A percentile compares a stretch with the other conserved stretches of the same genome.
These are phyloP conservation scores for Ametastegia equiseti DNA, from an alignment of 2,888 invertebrate species.

Conservation along the genomic window DNA sequence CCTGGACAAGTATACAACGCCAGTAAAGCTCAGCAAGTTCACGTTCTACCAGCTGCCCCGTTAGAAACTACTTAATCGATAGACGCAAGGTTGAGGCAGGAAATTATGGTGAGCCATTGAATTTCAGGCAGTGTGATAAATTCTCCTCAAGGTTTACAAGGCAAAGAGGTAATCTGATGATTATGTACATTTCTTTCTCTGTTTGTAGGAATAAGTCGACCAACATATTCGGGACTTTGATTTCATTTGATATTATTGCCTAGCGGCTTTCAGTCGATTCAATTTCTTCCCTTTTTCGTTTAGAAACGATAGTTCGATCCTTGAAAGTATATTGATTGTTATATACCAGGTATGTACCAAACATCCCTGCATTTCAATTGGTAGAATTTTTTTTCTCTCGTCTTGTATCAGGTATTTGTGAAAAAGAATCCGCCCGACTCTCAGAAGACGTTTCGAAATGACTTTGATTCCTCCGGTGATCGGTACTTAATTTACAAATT, in stretches of 20 bases:
- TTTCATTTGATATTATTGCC: neutral
- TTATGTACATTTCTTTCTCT: neutral
- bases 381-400: too few species aligned
- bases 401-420: neutral
- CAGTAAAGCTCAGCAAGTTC: slow-evolving; percentile 93
- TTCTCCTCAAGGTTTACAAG: neutral
- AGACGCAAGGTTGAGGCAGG: neutral
- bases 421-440: neutral
- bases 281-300: neutral
- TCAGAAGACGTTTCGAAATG: neutral
- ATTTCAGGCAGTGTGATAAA: neutral
- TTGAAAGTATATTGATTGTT: neutral
- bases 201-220: neutral
- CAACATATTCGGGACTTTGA: neutral
- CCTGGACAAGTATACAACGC: slow-evolving; percentile 96
- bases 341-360: too few species aligned
- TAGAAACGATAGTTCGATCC: neutral
- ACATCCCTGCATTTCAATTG: too few species aligned
- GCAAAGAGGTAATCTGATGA: neutral
- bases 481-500: slow-evolving; percentile 29
- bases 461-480: neutral
- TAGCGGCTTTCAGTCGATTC: neutral
- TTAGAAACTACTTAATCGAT: slow-evolving; percentile 64
- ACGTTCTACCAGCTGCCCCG: slow-evolving; percentile 82
- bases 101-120: slow-evolving; percentile 1